Percentiles rank a stretch among this genome's conserved stretches.
Conservation (phyloP, 2,113 vertebrate species). For the Sebastes schlegelii region DNA sequence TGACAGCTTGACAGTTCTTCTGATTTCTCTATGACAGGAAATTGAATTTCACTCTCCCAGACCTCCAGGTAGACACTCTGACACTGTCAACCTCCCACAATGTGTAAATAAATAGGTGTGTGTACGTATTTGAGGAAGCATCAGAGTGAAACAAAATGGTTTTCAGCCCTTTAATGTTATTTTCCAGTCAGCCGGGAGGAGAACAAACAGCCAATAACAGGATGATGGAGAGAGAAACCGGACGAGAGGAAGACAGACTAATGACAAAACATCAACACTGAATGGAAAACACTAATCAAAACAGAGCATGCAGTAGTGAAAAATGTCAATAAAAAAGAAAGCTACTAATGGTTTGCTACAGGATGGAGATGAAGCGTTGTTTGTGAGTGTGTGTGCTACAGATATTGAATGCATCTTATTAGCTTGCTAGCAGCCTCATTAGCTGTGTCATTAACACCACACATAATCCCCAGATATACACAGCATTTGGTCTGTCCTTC, state of each 20-base stretch:
- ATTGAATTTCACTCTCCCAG: slow-evolving; percentile 20
- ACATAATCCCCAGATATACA: background rate
- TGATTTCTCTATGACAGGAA: slow-evolving; percentile 34
- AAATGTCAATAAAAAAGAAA: background rate
- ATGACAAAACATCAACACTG: background rate
- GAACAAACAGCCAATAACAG: slow-evolving; percentile 8
- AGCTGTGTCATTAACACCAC: slow-evolving; percentile 20
- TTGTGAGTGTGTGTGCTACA: background rate
- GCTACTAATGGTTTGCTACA: background rate
- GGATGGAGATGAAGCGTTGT: background rate
- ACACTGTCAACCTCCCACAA: slow-evolving; percentile 6
- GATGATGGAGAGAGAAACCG: slow-evolving; percentile 3
- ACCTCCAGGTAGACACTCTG: slow-evolving; percentile 13
- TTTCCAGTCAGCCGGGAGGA: background rate
- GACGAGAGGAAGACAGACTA: background rate
- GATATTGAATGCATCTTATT: slow-evolving; percentile 11
- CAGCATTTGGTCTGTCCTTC: background rate
- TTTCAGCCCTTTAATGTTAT: slow-evolving; percentile 5
- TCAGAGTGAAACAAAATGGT: slow-evolving; percentile 3
- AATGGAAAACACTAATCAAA: background rate
- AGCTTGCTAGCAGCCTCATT: slow-evolving; percentile 16
- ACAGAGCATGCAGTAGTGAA: background rate
- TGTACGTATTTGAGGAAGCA: background rate
- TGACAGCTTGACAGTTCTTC: slow-evolving; percentile 40
- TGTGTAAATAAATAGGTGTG: background rate